Evolutionary conservation across 2,113 vertebrate species (phyloP), one percentile per base, ranked within the genome.

Genomic region (Chlorocebus sabaeus): DNA sequence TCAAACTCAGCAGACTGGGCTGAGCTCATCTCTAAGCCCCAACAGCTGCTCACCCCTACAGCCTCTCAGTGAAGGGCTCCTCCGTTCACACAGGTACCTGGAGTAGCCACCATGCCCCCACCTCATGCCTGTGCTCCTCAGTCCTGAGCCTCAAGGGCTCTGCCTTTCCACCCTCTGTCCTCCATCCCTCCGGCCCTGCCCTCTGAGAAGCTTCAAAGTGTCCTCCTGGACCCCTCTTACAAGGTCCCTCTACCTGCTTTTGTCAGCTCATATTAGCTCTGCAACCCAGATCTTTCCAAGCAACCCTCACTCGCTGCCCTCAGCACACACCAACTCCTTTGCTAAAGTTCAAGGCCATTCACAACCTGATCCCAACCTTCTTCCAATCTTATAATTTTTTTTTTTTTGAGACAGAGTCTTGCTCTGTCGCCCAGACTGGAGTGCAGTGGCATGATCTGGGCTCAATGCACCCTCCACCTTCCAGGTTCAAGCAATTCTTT

Each of bases 301-400:
- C 50, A 27, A 6, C 0, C 1, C 9, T 17, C 9, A 1, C 23
- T 35, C 4, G 0, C 43, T 23, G 23, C 38, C 78, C 18, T 50
- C 38, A 55, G 55, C 16, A 13, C 50, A 43, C 3, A 12, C 23
- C 50, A 59, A 0, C 35, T 40, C 48, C 38, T 82, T 20, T 48
- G 52, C 32, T 4, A 12, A 17, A 0, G 0, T 25, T 35, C 82
- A 79, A 25, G 5, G n/a, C 9, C 27, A 4, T 43, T 79, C 20
- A 14, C 67, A 5, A 18, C 23, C 57, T 72, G 30, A 40, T 43
- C 50, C 8, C 30, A 43, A 30, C 1, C 8, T 32, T 85, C 64
- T 38, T 52, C 61, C 61, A 30, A 64, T 64, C 61, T 64, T 64
- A 3, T 30, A 61, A 12, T 27, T 64, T 30, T 64, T 27, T 59